Evolutionary conservation across 2,113 vertebrate genomes (phyloP).

Genomic region (Lynx canadensis): DNA sequence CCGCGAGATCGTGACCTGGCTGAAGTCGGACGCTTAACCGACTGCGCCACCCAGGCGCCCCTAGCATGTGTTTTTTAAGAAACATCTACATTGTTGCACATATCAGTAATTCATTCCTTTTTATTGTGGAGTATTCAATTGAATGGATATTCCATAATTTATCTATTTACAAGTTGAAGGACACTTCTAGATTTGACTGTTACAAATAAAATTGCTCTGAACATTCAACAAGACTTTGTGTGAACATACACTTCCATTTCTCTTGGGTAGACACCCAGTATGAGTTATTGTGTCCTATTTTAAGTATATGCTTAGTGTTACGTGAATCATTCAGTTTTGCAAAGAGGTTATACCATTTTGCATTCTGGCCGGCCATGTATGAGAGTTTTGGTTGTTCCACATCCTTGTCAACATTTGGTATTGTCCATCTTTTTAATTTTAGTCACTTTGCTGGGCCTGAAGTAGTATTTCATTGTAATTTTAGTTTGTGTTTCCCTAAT

Average conservation of each 20-base stretch:
- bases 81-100: neutral
- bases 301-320: neutral
- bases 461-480: neutral
- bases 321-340: neutral
- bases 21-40: too few relatives aligned
- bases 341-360: neutral
- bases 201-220: neutral
- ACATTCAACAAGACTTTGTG: neutral
- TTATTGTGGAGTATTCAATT: neutral
- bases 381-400: neutral
- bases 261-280: neutral
- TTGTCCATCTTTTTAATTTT: neutral
- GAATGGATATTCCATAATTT: neutral
- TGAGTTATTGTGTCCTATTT: neutral
- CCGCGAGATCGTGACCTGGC: too few relatives aligned
- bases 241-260: neutral
- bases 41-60: too few relatives aligned
- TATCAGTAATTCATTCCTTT: neutral
- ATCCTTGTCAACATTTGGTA: neutral
- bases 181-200: neutral
- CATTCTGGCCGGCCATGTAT: neutral
- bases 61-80: neutral
- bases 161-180: neutral
- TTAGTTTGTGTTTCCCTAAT: neutral
- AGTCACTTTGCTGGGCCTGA: neutral